Evolutionary conservation across 2,797 vertebrate species (phyloP).

Genomic region (Macropodus opercularis): DNA sequence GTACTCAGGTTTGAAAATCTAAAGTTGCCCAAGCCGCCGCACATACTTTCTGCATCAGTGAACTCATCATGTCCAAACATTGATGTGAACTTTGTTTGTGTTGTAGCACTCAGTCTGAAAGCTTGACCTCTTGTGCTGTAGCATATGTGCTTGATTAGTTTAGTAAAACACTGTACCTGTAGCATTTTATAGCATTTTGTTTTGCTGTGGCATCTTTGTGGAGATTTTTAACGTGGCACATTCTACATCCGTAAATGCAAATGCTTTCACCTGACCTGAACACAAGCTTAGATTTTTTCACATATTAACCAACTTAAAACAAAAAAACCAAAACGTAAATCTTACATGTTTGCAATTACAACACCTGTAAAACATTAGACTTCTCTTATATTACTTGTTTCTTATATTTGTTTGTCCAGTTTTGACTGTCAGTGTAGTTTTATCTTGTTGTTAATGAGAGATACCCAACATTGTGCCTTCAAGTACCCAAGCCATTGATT

Average conservation of each 20-base stretch:
- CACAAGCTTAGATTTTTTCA: conserved; percentile 31
- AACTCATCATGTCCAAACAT: conserved; percentile 21
- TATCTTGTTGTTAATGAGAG: conserved; percentile 20
- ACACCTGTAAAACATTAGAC: too few species aligned
- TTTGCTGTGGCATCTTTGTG: conserved; percentile 47
- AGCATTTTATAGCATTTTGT: conserved; percentile 47
- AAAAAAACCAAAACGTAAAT: not conserved
- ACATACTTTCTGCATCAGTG: conserved; percentile 22
- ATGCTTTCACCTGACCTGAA: conserved; percentile 51
- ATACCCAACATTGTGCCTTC: conserved; percentile 31
- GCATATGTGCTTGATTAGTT: conserved; percentile 42
- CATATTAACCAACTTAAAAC: conserved; percentile 14
- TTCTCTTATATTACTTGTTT: too few species aligned
- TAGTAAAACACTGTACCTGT: conserved; percentile 69
- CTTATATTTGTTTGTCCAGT: too few species aligned
- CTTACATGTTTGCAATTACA: conserved; percentile 34
- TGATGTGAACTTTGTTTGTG: conserved; percentile 46
- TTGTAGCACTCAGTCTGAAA: conserved; percentile 30
- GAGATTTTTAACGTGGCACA: conserved; percentile 58
- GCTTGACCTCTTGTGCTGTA: conserved; percentile 34
- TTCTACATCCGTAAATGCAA: conserved; percentile 39
- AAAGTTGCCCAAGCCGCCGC: conserved; percentile 37
- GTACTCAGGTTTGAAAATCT: conserved; percentile 67
- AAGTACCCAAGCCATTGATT: conserved; percentile 55
- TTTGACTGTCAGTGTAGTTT: too few species aligned